A percentile compares a stretch with the other conserved stretches of the same genome.
phyloP scores from a whole-genome alignment of 2,113 vertebrate species.

The Syrrhaptes paradoxus region DNA sequence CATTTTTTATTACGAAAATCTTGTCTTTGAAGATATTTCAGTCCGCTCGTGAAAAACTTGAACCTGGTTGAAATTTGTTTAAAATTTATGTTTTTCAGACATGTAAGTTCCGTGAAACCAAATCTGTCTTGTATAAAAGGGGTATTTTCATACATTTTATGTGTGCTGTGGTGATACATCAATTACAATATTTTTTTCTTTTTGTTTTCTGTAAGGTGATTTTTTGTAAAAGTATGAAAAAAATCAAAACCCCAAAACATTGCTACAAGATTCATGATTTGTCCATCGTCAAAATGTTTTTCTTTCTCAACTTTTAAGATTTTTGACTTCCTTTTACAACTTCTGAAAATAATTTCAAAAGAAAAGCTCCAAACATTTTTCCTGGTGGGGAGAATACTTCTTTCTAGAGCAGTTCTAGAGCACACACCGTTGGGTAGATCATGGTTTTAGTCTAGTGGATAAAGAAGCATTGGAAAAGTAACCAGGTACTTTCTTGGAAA shows the following conservation, averaged over 20 bases:
- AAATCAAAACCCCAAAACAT: neutral
- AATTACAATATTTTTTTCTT: neutral
- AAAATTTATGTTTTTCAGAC: neutral
- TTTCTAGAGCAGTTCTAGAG: neutral
- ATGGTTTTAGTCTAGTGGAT: neutral
- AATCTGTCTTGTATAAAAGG: neutral
- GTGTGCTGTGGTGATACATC: neutral
- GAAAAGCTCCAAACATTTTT: neutral
- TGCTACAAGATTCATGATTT: neutral
- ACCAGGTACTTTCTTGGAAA: neutral
- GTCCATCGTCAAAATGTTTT: neutral
- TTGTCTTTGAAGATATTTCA: neutral
- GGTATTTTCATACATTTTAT: neutral
- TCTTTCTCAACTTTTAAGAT: neutral
- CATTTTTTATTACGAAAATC: neutral
- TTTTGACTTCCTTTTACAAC: neutral
- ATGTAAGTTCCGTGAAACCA: neutral
- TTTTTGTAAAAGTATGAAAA: neutral
- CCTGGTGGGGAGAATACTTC: neutral
- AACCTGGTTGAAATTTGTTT: neutral
- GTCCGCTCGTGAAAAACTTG: neutral
- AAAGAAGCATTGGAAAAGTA: neutral
- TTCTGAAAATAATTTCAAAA: neutral
- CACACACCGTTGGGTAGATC: fast-evolving
- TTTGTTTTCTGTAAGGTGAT: neutral